These are phyloP conservation scores for Natator depressus DNA, from an alignment of 2,113 vertebrate genomes.

Conservation along the genomic window DNA sequence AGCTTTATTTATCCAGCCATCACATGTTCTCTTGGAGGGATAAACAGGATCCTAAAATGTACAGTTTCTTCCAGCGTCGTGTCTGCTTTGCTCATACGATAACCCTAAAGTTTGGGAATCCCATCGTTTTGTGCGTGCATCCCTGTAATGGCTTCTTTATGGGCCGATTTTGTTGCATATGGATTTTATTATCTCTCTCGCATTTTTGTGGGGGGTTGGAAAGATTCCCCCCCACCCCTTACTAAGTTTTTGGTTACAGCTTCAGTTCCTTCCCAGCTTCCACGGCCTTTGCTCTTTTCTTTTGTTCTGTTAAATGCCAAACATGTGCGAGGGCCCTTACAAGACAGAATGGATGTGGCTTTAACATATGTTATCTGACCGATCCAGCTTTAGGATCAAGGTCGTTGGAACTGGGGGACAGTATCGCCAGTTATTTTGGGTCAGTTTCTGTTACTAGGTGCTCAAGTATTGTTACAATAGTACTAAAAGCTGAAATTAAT, in stretches of 20 bases:
- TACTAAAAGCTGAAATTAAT: accelerated
- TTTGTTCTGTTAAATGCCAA: constrained; percentile 75
- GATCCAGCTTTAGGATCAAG: accelerated
- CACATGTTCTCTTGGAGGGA: neutral
- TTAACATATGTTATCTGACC: neutral
- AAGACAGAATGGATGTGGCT: neutral
- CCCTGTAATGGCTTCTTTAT: neutral
- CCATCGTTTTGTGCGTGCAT: constrained; percentile 39
- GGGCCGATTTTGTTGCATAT: constrained; percentile 61
- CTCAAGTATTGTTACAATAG: accelerated
- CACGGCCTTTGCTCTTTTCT: constrained; percentile 52
- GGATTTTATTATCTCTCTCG: constrained; percentile 76
- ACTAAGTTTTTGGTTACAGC: constrained; percentile 74
- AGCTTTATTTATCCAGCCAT: neutral
- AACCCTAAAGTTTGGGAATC: constrained; percentile 54
- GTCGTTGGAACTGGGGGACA: neutral
- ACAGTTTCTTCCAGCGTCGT: neutral
- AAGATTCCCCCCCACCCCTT: neutral
- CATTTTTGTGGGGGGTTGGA: constrained; percentile 71
- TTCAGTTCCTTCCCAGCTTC: constrained; percentile 14
- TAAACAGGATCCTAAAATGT: neutral
- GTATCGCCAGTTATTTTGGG: accelerated
- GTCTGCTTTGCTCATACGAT: neutral
- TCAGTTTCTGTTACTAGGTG: accelerated
- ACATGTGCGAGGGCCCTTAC: neutral